Evolutionary conservation across 2,113 vertebrate species (phyloP).

Genomic region (Hyaena hyaena): DNA sequence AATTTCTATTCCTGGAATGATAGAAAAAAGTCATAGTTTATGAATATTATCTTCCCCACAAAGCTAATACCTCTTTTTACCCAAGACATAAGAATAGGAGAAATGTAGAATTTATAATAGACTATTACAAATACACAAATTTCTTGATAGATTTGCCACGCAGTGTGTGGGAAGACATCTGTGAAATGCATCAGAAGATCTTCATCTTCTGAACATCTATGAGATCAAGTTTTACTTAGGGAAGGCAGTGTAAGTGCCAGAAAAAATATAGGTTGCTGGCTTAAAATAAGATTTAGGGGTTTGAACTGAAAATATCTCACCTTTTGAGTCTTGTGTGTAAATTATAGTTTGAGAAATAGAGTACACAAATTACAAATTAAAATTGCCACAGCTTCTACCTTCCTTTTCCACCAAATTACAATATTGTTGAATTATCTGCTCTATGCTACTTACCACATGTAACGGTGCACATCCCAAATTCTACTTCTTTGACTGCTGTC

Average conservation of each 20-base stretch:
- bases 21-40: constrained; percentile 31
- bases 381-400: constrained; percentile 73
- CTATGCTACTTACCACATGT: constrained; percentile 83
- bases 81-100: constrained; percentile 73
- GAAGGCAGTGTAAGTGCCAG: constrained; percentile 81
- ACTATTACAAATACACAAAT: constrained; percentile 80
- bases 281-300: constrained; percentile 82
- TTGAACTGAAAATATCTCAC: constrained; percentile 82
- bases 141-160: constrained; percentile 82
- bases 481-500: constrained; percentile 72
- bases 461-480: constrained; percentile 82
- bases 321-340: constrained; percentile 80
- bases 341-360: constrained; percentile 81
- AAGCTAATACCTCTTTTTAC: constrained; percentile 75
- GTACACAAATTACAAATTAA: constrained; percentile 76
- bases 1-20: constrained; percentile 21
- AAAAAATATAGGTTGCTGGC: constrained; percentile 75
- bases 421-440: constrained; percentile 72
- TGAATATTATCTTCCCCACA: constrained; percentile 58
- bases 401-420: constrained; percentile 1
- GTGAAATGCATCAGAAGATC: constrained; percentile 84
- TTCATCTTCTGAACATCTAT: constrained; percentile 86
- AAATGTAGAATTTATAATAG: constrained; percentile 80
- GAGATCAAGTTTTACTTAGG: constrained; percentile 85
- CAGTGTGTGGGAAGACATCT: constrained; percentile 86